phyloP scores from a whole-genome alignment of 1,140 invertebrate species.

The Aphis craccivora region DNA sequence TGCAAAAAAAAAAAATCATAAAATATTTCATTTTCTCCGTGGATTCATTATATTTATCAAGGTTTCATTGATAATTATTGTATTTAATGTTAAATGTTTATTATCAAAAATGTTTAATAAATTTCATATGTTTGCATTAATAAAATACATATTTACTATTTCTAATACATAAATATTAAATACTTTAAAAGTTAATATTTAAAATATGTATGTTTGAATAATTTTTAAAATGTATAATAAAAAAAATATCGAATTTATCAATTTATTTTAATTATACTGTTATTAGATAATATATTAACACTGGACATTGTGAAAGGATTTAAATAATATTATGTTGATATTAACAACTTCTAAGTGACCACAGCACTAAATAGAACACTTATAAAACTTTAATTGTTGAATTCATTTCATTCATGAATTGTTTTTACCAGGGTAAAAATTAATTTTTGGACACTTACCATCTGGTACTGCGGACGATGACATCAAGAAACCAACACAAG shows the following conservation, averaged over 20 bases:
- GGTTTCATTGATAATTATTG: background rate
- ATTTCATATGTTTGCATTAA: background rate
- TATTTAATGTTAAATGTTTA: background rate
- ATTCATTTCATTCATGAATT: no score
- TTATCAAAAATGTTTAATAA: background rate
- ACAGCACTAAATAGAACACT: background rate
- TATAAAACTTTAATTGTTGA: background rate
- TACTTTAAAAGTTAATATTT: no score
- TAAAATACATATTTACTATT: background rate
- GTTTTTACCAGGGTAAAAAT: background rate
- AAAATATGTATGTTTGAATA: no score
- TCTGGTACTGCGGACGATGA: conserved; percentile 90
- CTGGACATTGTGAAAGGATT: background rate
- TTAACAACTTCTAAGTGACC: no score
- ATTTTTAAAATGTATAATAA: no score
- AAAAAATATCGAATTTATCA: no score
- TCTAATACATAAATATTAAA: no score
- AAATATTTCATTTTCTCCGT: no score
- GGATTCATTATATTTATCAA: no score
- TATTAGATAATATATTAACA: no score
- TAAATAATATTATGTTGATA: background rate
- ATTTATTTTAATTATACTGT: no score
- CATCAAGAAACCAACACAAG: conserved; percentile 93
- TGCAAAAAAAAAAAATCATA: no score
- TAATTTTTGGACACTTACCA: conserved; percentile 70